Conservation (phyloP, 2,888 invertebrate species). For the Bugula neritina region DNA sequence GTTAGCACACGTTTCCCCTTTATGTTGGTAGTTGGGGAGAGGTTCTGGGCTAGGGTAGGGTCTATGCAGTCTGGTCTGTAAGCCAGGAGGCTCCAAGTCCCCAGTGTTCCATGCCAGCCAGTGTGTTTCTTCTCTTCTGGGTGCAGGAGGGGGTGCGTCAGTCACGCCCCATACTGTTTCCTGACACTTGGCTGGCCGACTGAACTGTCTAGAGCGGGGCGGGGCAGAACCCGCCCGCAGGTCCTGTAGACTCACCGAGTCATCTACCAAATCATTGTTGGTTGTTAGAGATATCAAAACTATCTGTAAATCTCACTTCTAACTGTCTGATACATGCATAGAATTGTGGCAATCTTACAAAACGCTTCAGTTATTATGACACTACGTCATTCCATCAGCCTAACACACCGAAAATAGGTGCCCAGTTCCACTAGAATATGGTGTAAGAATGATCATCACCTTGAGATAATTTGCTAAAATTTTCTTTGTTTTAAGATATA, state of each 20-base stretch:
- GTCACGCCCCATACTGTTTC: conserved; percentile 9
- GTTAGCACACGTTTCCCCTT: neutral
- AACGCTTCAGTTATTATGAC: too few relatives aligned
- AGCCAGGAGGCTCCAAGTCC: conserved; percentile 2
- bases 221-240: neutral
- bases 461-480: too few relatives aligned
- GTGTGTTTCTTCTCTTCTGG: neutral
- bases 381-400: too few relatives aligned
- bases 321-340: too few relatives aligned
- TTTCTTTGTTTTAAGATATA: too few relatives aligned
- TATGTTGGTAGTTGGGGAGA: neutral
- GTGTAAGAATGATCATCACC: too few relatives aligned
- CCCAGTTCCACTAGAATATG: too few relatives aligned
- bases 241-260: neutral
- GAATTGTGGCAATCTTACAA: too few relatives aligned
- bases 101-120: conserved; percentile 20
- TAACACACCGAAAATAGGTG: too few relatives aligned
- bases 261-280: neutral
- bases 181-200: neutral
- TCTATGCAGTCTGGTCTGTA: neutral
- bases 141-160: neutral
- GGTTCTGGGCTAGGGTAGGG: conserved; percentile 17
- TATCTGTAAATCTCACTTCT: too few relatives aligned
- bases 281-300: too few relatives aligned
- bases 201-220: neutral